Base-by-base conservation (phyloP, 2,113 vertebrate genomes). In the Melospiza melodia region DNA sequence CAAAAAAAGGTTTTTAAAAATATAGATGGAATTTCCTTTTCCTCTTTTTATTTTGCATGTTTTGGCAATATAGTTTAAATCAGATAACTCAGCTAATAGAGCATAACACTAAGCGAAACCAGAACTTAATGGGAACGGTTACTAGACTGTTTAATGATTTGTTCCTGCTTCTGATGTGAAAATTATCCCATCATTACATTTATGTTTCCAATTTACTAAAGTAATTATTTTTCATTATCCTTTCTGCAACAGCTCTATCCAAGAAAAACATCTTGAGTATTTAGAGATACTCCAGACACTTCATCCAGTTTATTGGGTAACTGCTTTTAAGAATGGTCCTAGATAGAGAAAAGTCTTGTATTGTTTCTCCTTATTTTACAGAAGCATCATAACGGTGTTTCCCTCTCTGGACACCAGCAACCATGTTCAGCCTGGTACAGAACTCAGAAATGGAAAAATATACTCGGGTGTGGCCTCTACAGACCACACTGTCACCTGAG, bases 181-280 rank as follows among this genome's bases (percentile, higher is more conserved):
- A 86, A 63, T 86, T 22, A 86, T 57, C 49, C 44, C n/a, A 68
- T 39, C 18, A 8, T 10, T 75, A 85, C 25, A 35, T 39, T 69
- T 90, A 46, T 28, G 11, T 76, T 89, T 69, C 37, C 2, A 65
- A 31, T 92, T 94, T 14, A 5, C 43, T 85, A 79, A 37, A 82
- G 49, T 2, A 65, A 79, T 54, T 73, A 51, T 46, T 73, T 91
- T 86, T 86, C 57, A 59, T 33, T 65, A 73, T 46, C 46, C 33
- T 91, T 88, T 85, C 85, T 91, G 16, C 41, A 94, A 91, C 30
- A 86, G 33, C 43, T 91, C 46, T 67, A 87, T 71, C 71, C 73
- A 91, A 67, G 68, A 77, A 72, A 93, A 95, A 43, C 6, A 61
- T 46, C 15, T 54, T 23, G 33, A 76, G 27, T 44, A 51, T 68